These are phyloP conservation scores for Procambarus virginalis DNA, from an alignment of 1,140 invertebrate species.

Conservation along the genomic window DNA sequence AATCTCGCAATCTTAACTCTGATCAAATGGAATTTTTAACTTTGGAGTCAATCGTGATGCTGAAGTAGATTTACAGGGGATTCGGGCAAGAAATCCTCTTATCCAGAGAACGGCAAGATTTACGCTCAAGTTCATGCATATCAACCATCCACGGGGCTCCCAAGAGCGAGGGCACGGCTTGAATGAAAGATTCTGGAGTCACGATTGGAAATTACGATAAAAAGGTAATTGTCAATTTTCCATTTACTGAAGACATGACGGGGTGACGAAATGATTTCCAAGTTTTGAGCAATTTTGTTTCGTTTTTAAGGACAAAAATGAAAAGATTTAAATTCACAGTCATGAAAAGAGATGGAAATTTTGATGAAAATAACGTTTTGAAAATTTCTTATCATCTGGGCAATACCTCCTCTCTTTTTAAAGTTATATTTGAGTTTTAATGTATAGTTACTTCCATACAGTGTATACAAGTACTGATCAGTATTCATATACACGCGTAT, in stretches of 20 bases:
- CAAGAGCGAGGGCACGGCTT: neutral
- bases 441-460: no score
- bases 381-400: no score
- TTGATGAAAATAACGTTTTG: no score
- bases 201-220: constrained; percentile 20
- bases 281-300: constrained; percentile 19
- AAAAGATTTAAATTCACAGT: no score
- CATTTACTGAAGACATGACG: constrained; percentile 22
- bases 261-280: constrained; percentile 1
- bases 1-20: constrained; percentile 4
- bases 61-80: neutral
- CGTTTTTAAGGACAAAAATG: neutral
- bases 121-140: neutral
- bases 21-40: constrained; percentile 31
- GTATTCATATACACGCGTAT: no score
- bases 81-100: neutral
- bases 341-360: no score
- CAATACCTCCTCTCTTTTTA: no score
- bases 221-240: constrained; percentile 43
- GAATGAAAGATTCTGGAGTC: neutral
- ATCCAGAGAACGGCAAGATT: neutral
- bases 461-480: no score
- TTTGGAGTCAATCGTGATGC: constrained; percentile 10
- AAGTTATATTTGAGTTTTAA: no score
- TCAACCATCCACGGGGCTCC: neutral